A percentile compares a stretch with the other conserved stretches of the same genome.
phyloP scores from a whole-genome alignment of 2,113 vertebrate species.

The Oncorhynchus nerka region DNA sequence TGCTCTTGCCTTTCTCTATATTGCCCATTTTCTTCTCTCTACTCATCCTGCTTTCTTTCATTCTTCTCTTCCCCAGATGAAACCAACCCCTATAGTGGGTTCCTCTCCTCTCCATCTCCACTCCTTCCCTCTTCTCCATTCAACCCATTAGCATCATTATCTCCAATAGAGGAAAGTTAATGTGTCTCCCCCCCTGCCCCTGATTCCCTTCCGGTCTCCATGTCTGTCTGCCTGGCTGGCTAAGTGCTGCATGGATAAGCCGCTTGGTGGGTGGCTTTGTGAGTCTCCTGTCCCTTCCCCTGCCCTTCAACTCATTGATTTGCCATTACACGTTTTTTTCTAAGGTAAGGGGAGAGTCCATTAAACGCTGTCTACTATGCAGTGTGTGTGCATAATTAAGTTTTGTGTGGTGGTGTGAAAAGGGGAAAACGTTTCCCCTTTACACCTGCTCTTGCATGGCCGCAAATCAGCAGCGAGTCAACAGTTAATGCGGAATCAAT shows the following conservation, averaged over 20 bases:
- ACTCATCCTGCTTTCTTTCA: conserved; percentile 24
- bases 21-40: conserved; percentile 5
- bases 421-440: conserved; percentile 50
- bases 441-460: conserved; percentile 58
- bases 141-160: conserved; percentile 26
- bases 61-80: conserved; percentile 17
- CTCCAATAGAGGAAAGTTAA: background rate
- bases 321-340: conserved; percentile 68
- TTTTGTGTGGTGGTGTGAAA: conserved; percentile 25
- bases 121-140: conserved; percentile 3
- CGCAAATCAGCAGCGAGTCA: conserved; percentile 63
- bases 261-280: conserved; percentile 37
- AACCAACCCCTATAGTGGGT: conserved; percentile 12
- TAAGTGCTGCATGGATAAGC: conserved; percentile 40
- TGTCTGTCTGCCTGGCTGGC: background rate
- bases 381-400: conserved; percentile 67
- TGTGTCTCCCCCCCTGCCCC: conserved; percentile 1
- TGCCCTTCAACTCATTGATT: conserved; percentile 77
- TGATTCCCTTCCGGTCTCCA: background rate
- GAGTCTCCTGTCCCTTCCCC: conserved; percentile 50
- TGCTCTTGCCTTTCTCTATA: conserved; percentile 6
- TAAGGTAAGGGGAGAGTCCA: conserved; percentile 72
- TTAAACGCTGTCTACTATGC: conserved; percentile 66
- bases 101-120: conserved; percentile 16
- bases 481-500: conserved; percentile 76